These are phyloP conservation scores for Vipera latastei DNA, from an alignment of 2,797 vertebrate species.

Conservation along the genomic window DNA sequence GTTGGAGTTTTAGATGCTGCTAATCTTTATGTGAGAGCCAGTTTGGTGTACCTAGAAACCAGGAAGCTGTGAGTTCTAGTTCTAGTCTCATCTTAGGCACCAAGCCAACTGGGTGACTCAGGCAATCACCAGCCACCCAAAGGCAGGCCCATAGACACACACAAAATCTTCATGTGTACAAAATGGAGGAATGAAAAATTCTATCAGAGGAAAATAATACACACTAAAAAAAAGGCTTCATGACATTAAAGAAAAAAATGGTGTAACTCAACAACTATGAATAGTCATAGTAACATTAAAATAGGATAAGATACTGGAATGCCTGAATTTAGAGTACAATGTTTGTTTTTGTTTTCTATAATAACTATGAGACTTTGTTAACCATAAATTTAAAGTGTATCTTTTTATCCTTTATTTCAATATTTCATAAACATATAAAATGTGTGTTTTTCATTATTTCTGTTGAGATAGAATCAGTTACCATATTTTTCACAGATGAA, in stretches of 20 bases:
- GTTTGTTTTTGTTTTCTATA: background rate
- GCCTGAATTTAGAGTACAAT: background rate
- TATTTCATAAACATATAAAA: background rate
- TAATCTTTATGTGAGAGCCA: background rate
- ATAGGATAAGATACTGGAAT: background rate
- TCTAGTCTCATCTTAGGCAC: background rate
- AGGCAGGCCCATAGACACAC: background rate
- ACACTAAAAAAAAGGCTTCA: background rate
- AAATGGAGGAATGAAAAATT: background rate
- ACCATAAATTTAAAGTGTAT: background rate
- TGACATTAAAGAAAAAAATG: background rate
- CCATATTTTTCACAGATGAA: background rate
- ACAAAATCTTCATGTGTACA: background rate
- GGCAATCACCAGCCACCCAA: background rate
- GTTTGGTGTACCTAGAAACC: background rate
- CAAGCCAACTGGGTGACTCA: background rate
- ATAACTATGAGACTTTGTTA: background rate
- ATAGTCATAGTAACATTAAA: background rate
- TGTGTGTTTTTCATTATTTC: background rate
- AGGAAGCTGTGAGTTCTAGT: background rate
- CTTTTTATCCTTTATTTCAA: background rate
- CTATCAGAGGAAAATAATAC: background rate
- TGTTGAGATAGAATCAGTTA: background rate
- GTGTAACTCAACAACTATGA: background rate
- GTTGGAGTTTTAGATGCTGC: background rate